Base-by-base conservation (phyloP, 2,797 vertebrate species). In the Acipenser oxyrinchus region DNA sequence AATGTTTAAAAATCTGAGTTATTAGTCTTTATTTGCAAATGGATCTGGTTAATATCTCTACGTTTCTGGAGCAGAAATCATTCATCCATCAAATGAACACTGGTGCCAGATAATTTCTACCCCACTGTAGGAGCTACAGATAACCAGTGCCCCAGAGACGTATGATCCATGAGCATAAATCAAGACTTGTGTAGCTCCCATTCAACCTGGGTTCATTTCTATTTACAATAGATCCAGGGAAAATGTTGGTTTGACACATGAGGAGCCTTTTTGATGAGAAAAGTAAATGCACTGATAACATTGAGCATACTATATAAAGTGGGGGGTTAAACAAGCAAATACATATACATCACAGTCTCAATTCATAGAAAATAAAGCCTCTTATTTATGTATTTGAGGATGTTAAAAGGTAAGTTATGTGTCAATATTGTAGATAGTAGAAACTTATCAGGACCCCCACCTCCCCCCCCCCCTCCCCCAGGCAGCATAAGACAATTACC, bases 1-100 rank as follows among this genome's bases (percentile, higher is more conserved):
- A 87, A 86, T 93, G 92, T 94, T 94, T 94, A 92, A 92, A 93
- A 90, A 88, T 87, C 89, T 90, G 89, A 89, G 90, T 95, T 94
- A 94, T 94, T 91, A 92, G 86, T 89, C 90, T 90, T 87, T 91
- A 91, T 93, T 90, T 87, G 89, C 82, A 79, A 89, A 83, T 81
- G 77, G 83, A 84, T 93, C 94, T 97, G 94, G 90, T 93, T 95
- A 94, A 87, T 83, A 76, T 97, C 93, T 80, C 72, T 79, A 81
- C 78, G 81, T 69, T 55, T 69, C 62, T 53, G n/a, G 23, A 85
- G 85, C 6, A 88, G 83, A 82, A 83, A 88, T 84, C 73, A 84
- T 76, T 88, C 86, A 86, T 87, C 78, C 77, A 82, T 80, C 76
- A 79, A 76, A 78, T 79, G 78, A 75, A 74, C 79, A 72, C 69